Conservation (phyloP, 2,888 invertebrate species). For the Eremobia ochroleuca region DNA sequence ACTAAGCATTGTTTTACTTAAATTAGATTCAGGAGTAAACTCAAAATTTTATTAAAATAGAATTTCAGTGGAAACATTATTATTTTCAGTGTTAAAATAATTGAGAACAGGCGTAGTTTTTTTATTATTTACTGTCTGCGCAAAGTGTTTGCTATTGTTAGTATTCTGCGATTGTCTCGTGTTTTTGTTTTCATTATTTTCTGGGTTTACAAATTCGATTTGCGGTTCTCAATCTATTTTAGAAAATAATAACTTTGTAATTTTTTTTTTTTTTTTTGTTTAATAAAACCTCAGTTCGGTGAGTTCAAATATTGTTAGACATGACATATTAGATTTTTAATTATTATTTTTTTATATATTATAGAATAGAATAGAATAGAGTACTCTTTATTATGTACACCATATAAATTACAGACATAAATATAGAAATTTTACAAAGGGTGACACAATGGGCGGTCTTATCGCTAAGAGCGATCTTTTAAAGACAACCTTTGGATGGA, state of each 20-base stretch:
- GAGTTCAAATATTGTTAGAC: background rate
- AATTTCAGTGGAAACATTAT: background rate
- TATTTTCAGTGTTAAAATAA: conserved; percentile 3
- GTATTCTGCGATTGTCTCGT: conserved; percentile 46
- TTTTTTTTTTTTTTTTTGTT: background rate
- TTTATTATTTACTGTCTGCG: conserved; percentile 20
- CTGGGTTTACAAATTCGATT: conserved; percentile 35
- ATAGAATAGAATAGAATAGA: too few species aligned
- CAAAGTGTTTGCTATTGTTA: conserved; percentile 42
- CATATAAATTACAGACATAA: too few species aligned
- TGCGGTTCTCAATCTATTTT: conserved; percentile 19
- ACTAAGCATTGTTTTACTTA: background rate
- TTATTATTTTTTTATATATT: too few species aligned
- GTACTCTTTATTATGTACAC: too few species aligned
- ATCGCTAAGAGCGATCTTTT: too few species aligned
- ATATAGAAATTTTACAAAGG: too few species aligned
- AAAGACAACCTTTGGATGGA: too few species aligned
- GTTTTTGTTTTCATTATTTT: conserved; percentile 39
- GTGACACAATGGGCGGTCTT: too few species aligned
- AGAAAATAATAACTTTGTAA: conserved; percentile 5
- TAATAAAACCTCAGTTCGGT: background rate
- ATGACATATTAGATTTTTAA: too few species aligned
- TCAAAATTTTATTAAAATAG: background rate
- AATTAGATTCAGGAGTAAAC: background rate
- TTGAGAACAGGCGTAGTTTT: conserved; percentile 11